A percentile compares a stretch with the other conserved stretches of the same genome.
Evolutionary conservation across 2,797 vertebrate genomes (phyloP).

Genomic region (Aplochiton taeniatus): DNA sequence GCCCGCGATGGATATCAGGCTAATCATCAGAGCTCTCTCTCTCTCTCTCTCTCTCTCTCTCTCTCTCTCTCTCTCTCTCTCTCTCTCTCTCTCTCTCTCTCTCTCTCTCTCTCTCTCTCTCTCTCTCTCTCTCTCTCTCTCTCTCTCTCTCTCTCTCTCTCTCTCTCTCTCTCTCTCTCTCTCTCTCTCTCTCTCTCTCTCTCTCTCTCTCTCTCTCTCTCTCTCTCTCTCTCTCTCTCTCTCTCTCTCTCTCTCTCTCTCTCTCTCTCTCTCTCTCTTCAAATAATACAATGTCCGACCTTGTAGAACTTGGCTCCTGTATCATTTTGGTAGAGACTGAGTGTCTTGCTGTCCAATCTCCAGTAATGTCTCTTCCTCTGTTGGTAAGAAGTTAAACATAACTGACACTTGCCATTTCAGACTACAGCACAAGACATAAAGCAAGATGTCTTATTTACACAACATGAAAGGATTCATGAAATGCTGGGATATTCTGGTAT

Average conservation of each 20-base stretch:
- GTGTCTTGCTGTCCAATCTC: slow-evolving; percentile 84
- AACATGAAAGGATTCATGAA: too few species aligned
- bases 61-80: not conserved
- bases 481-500: too few species aligned
- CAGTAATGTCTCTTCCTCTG: slow-evolving; percentile 86
- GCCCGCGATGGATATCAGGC: too few species aligned
- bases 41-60: slow-evolving; percentile 18
- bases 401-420: not conserved
- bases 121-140: not conserved
- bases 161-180: not conserved
- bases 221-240: slow-evolving; percentile 9
- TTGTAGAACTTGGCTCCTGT: slow-evolving; percentile 85
- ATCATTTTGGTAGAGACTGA: slow-evolving; percentile 85
- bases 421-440: too few species aligned
- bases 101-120: not conserved
- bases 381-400: slow-evolving; percentile 45
- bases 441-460: too few species aligned
- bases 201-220: not conserved
- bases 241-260: not conserved
- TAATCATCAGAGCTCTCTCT: slow-evolving; percentile 4
- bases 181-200: not conserved
- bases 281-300: slow-evolving; percentile 61
- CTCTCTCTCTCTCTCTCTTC: not conserved
- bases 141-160: not conserved
- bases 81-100: too few species aligned